Evolutionary conservation across 53 echinoderm and acorn worm genomes (phyloP), one percentile per base, ranked within the genome.

Genomic region (Crossaster papposus): DNA sequence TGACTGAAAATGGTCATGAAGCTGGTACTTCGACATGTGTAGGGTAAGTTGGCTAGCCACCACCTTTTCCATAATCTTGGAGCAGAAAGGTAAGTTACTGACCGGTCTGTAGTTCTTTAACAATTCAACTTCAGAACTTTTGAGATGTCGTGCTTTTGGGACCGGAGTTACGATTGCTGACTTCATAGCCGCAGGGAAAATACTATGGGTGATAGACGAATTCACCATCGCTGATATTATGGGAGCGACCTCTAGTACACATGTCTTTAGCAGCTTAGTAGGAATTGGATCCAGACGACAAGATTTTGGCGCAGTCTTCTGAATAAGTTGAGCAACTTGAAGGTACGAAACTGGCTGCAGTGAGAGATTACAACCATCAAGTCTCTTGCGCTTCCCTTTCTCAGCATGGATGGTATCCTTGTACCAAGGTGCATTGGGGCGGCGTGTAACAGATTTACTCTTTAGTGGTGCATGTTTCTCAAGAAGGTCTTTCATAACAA

Each of bases 381-480:
- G 26, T n/a, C 26, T 79, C 14, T 79, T 79, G 23, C 23, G 52
- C 29, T 64, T 82, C 4, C 14, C 26, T 83, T 83, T 68, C 44
- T 83, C 83, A 13, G 14, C 6, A 1, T 36, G 65, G n/a, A 89
- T 36, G 18, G 18, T 70, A 37, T 77, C n/a, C 6, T 79, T 36
- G 14, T 15, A 89, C 89, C 77, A 89, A 30, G 77, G 64, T 78
- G 89, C 64, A 31, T 79, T 89, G 15, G 63, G 79, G 35, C 89
- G 79, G 18, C 24, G 63, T 52, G 76, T 35, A 12, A 77, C 54
- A 15, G 79, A 30, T 35, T 37, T 77, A 1, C n/a, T 64, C 78
- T 62, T 78, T 12, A 89, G 20, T 2, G 89, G 89, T 34, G 89
- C 89, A 89, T 89, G 78, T 30, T 63, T 78, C 36, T 89, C 79